Percentiles rank a stretch among this genome's conserved stretches.
Conservation (phyloP, 2,888 invertebrate genomes). For the Entomobrya multifasciata region DNA sequence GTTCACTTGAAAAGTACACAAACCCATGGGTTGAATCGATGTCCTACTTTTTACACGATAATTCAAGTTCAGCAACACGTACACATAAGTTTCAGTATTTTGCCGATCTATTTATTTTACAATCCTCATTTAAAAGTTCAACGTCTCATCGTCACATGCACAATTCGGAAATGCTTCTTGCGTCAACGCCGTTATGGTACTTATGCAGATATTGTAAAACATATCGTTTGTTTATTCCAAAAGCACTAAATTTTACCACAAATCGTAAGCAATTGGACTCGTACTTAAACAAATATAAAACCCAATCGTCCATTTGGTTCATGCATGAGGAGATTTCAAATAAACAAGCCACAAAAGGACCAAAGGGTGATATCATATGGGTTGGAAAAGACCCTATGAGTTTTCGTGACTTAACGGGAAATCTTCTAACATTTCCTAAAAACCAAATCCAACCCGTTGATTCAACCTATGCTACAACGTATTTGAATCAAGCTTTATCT, state of each 20-base stretch:
- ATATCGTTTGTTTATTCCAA: background rate
- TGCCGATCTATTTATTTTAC: background rate
- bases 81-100: background rate
- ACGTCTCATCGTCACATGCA: no score
- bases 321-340: no score
- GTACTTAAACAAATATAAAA: background rate
- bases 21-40: background rate
- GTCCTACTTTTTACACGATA: background rate
- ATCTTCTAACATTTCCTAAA: background rate
- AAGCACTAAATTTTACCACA: background rate
- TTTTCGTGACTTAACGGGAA: background rate
- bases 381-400: no score
- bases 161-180: no score
- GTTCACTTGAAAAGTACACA: background rate
- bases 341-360: no score
- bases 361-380: background rate
- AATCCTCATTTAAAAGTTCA: no score
- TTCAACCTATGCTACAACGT: background rate
- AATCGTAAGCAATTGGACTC: background rate
- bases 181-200: no score
- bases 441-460: background rate
- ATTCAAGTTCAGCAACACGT: background rate
- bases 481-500: background rate
- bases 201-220: no score
- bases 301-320: background rate